These are phyloP conservation scores for Aldrovandia affinis DNA, from an alignment of 2,797 vertebrate species.

Conservation along the genomic window DNA sequence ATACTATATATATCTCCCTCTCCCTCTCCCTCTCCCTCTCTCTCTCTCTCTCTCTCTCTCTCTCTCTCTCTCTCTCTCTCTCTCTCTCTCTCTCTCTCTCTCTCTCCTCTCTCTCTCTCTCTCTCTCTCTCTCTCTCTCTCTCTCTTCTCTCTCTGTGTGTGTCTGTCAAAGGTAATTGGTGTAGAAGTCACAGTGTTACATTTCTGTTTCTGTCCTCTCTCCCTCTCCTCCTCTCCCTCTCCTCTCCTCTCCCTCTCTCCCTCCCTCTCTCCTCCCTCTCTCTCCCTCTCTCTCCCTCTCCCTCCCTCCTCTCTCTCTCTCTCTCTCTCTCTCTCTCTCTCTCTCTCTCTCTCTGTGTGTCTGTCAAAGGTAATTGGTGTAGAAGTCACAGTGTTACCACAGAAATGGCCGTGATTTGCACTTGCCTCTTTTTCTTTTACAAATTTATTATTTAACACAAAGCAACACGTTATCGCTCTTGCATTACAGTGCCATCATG, in stretches of 20 bases:
- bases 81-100: background rate
- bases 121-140: background rate
- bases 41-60: no score
- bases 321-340: background rate
- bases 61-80: no score
- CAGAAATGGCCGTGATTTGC: conserved; percentile 34
- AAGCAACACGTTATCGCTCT: no score
- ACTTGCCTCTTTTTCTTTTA: conserved; percentile 16
- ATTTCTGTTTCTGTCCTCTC: no score
- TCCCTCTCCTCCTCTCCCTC: no score
- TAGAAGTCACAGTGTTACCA: background rate
- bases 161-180: conserved; percentile 30
- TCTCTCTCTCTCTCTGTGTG: background rate
- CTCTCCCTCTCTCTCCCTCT: background rate
- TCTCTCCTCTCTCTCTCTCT: conserved; percentile 14
- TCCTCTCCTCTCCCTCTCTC: no score
- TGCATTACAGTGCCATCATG: no score
- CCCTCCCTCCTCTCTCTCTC: background rate
- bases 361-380: conserved; percentile 30
- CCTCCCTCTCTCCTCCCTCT: conserved; percentile 14
- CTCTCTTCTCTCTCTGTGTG: background rate
- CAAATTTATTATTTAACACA: no score
- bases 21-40: no score
- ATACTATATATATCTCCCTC: no score
- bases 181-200: background rate